Evolutionary conservation across 2,888 invertebrate species (phyloP).

Genomic region (Nomada flava): DNA sequence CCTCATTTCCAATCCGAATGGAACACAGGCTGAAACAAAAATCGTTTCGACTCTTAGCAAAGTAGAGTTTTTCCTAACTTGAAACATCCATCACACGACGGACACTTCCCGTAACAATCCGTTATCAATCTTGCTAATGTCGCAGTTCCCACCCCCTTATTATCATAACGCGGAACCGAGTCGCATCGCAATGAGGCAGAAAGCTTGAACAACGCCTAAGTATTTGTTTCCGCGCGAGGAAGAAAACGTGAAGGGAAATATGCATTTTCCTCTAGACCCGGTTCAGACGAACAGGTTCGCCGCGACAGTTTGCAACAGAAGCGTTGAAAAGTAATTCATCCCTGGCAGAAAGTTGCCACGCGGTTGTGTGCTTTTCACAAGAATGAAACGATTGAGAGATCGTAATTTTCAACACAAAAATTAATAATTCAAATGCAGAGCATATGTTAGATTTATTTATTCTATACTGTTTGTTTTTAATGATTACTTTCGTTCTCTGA

Average conservation of each 20-base stretch:
- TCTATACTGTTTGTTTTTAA: no score
- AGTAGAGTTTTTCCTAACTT: slow-evolving; percentile 57
- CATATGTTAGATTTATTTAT: no score
- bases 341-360: no score
- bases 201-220: slow-evolving; percentile 60
- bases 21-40: slow-evolving; percentile 37
- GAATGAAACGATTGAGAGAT: no score
- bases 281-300: background rate
- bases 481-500: no score
- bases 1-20: slow-evolving; percentile 34
- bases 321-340: no score
- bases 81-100: slow-evolving; percentile 61
- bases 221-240: slow-evolving; percentile 56
- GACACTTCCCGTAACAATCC: slow-evolving; percentile 68
- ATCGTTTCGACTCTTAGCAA: slow-evolving; percentile 36
- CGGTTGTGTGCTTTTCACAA: no score
- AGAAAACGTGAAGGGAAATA: slow-evolving; percentile 25
- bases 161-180: slow-evolving; percentile 68
- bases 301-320: no score
- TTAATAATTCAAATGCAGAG: no score
- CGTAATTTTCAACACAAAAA: no score
- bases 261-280: slow-evolving; percentile 13
- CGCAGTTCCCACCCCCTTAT: slow-evolving; percentile 60
- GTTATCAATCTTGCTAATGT: slow-evolving; percentile 77
- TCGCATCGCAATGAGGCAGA: slow-evolving; percentile 65